Evolutionary conservation across 2,888 invertebrate genomes (phyloP).

Genomic region (Torymus tubicola): DNA sequence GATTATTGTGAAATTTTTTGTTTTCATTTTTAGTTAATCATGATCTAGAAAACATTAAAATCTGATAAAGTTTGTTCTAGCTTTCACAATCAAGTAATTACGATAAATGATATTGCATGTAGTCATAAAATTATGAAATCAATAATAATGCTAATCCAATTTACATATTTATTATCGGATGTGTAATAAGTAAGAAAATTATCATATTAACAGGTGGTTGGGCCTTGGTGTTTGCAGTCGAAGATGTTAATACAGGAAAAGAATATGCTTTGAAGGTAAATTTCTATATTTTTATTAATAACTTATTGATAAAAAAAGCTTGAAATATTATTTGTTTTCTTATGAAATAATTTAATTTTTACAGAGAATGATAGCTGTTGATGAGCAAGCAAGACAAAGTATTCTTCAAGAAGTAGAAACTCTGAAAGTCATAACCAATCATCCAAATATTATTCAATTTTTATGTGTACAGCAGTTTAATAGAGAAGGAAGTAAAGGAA

Average conservation of each 20-base stretch:
- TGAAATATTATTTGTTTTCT: conserved; percentile 1
- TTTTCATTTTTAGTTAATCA: too few relatives aligned
- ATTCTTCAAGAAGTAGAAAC: conserved; percentile 90
- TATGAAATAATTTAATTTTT: conserved; percentile 57
- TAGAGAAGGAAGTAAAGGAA: conserved; percentile 69
- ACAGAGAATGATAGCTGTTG: conserved; percentile 88
- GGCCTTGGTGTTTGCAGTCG: conserved; percentile 96
- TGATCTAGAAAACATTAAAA: too few relatives aligned
- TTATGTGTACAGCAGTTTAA: conserved; percentile 83
- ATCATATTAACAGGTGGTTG: conserved; percentile 87
- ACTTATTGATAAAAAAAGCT: conserved; percentile 38
- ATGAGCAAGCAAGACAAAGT: conserved; percentile 87
- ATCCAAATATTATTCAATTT: conserved; percentile 94
- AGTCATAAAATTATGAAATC: background rate
- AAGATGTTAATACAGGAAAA: conserved; percentile 89
- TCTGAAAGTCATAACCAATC: conserved; percentile 92
- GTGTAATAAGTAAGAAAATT: conserved; percentile 1
- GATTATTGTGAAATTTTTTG: too few relatives aligned
- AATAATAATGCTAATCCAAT: conserved; percentile 56
- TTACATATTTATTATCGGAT: conserved; percentile 27
- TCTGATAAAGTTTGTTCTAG: too few relatives aligned
- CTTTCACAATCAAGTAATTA: too few relatives aligned
- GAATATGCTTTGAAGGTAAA: conserved; percentile 94
- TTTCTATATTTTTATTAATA: conserved; percentile 36
- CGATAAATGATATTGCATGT: too few relatives aligned